Evolutionary conservation across 2,888 invertebrate species (phyloP).

Genomic region (Plebejus melissa): DNA sequence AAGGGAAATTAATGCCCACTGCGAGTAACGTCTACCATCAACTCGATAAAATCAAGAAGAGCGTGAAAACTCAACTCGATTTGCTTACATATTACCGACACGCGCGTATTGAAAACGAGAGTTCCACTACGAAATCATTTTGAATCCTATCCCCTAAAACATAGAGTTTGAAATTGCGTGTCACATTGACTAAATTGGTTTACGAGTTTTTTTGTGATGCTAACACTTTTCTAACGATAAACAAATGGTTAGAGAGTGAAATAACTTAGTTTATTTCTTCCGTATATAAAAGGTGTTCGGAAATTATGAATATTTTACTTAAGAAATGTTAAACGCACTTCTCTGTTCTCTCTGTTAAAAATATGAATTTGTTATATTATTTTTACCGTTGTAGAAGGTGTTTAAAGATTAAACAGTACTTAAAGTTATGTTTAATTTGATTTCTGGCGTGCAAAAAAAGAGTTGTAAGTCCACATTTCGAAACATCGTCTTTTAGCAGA

Average conservation of each 20-base stretch:
- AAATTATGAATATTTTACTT: slow-evolving; percentile 1
- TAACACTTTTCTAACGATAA: slow-evolving; percentile 27
- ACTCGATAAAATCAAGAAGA: not conserved
- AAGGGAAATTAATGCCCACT: not conserved
- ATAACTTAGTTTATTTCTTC: slow-evolving; percentile 19
- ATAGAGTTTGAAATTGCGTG: not conserved
- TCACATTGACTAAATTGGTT: not conserved
- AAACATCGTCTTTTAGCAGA: no score
- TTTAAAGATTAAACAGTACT: not conserved
- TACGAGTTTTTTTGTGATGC: slow-evolving; percentile 19
- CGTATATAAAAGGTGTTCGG: slow-evolving; percentile 17
- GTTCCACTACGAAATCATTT: slow-evolving; percentile 27
- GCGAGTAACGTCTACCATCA: not conserved
- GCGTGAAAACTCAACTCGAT: slow-evolving; percentile 30
- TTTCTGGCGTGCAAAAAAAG: no score
- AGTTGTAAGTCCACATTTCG: no score
- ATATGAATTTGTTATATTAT: not conserved
- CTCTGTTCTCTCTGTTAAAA: not conserved
- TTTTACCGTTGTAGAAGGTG: not conserved
- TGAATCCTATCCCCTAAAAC: slow-evolving; percentile 7
- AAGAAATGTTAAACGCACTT: not conserved
- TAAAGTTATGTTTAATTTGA: not conserved
- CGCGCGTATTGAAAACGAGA: slow-evolving; percentile 36
- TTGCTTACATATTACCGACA: slow-evolving; percentile 38
- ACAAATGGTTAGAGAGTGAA: slow-evolving; percentile 25